A percentile compares a stretch with the other conserved stretches of the same genome.
phyloP scores from a whole-genome alignment of 2,888 invertebrate genomes.

The Spodoptera picta region DNA sequence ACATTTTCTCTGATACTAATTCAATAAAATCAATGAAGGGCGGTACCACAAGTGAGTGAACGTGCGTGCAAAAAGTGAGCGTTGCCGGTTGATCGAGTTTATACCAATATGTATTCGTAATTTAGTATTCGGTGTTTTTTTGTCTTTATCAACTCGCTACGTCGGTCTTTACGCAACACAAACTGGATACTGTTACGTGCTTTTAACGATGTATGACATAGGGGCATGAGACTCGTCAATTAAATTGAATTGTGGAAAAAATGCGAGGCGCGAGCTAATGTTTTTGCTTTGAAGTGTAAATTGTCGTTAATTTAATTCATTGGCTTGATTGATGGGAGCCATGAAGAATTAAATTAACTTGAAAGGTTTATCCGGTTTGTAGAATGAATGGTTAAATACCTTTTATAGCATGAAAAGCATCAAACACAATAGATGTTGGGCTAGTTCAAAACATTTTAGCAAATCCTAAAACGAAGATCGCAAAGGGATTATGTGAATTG shows the following conservation, averaged over 20 bases:
- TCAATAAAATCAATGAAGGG: conserved; percentile 40
- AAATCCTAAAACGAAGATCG: too few species aligned
- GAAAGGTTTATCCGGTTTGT: too few species aligned
- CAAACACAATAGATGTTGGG: too few species aligned
- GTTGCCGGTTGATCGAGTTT: conserved; percentile 62
- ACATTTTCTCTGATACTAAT: conserved; percentile 2
- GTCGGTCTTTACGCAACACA: conserved; percentile 61
- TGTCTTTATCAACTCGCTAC: conserved; percentile 54
- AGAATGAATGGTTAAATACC: too few species aligned
- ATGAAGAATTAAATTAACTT: neutral
- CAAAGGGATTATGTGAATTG: too few species aligned
- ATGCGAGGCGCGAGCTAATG: conserved; percentile 2
- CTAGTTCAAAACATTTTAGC: too few species aligned
- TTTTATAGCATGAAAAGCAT: too few species aligned
- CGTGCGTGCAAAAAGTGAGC: conserved; percentile 60
- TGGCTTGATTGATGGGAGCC: conserved; percentile 5
- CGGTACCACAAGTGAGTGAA: conserved; percentile 49
- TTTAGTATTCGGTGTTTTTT: conserved; percentile 59
- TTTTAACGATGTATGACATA: conserved; percentile 55
- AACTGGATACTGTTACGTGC: conserved; percentile 54
- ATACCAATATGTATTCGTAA: conserved; percentile 53
- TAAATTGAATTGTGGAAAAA: conserved; percentile 24
- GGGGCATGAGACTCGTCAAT: conserved; percentile 40
- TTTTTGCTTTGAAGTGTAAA: conserved; percentile 25
- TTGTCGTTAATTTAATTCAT: conserved; percentile 22